phyloP scores from a whole-genome alignment of 2,888 invertebrate species.

The Nemotelus nigrinus region DNA sequence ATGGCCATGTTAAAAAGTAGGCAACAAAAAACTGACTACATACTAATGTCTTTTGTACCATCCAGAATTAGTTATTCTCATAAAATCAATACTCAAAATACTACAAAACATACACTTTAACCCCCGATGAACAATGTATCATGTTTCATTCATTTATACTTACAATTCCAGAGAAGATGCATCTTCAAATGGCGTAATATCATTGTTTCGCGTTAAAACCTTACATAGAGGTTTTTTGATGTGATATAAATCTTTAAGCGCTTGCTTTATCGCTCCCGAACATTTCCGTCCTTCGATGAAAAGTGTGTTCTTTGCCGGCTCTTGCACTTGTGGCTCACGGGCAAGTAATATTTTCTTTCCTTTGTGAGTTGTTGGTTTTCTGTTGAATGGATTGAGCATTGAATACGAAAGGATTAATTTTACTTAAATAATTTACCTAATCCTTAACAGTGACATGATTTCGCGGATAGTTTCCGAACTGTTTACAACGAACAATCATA shows the following conservation, averaged over 20 bases:
- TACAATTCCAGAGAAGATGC: slow-evolving; percentile 80
- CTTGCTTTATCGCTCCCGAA: slow-evolving; percentile 73
- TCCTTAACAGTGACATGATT: slow-evolving; percentile 33
- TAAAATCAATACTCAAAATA: too few species aligned
- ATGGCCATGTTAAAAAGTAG: too few species aligned
- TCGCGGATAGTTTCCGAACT: background rate
- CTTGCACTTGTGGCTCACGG: slow-evolving; percentile 87
- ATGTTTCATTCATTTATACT: slow-evolving; percentile 55
- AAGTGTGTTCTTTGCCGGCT: slow-evolving; percentile 85
- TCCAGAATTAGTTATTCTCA: too few species aligned
- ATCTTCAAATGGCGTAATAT: slow-evolving; percentile 93
- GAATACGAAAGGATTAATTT: background rate
- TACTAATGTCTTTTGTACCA: too few species aligned
- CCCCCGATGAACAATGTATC: too few species aligned
- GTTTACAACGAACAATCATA: slow-evolving; percentile 20
- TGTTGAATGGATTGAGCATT: slow-evolving; percentile 60
- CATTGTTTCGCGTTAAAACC: slow-evolving; percentile 82
- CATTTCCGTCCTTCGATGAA: slow-evolving; percentile 87
- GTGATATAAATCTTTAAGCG: slow-evolving; percentile 86
- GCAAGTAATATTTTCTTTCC: slow-evolving; percentile 86
- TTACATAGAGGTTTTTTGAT: slow-evolving; percentile 87
- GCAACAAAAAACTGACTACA: too few species aligned
- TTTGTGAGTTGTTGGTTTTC: slow-evolving; percentile 88
- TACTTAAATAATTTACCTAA: slow-evolving; percentile 17
- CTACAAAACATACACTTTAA: too few species aligned